Percentiles rank a stretch among this genome's conserved stretches.
These are phyloP conservation scores for Bombus confusus DNA, from an alignment of 1,140 invertebrate species.

Conservation along the genomic window DNA sequence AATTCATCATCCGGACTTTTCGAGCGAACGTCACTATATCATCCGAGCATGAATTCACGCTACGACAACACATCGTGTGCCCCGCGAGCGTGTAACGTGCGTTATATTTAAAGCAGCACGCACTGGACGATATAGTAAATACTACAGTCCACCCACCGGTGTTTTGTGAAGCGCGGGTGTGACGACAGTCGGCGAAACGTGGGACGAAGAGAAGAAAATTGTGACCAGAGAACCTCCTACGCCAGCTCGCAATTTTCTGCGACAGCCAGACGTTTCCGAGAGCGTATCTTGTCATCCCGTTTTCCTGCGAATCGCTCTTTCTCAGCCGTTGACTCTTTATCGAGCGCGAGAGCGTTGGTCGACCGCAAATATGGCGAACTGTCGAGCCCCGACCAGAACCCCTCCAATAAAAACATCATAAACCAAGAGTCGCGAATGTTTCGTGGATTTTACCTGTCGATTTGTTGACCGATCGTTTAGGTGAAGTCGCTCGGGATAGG, in stretches of 20 bases:
- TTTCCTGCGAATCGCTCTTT: background rate
- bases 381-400: background rate
- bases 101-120: constrained; percentile 20
- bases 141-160: constrained; percentile 24
- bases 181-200: constrained; percentile 58
- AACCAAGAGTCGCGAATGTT: background rate
- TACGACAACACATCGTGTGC: background rate
- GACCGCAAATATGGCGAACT: constrained; percentile 22
- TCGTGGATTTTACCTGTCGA: too few relatives aligned
- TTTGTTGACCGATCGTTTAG: too few relatives aligned
- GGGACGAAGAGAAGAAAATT: constrained; percentile 59
- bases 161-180: constrained; percentile 36
- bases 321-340: background rate
- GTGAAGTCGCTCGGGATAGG: too few relatives aligned
- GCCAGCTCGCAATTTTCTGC: constrained; percentile 36
- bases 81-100: background rate
- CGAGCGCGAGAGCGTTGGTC: background rate
- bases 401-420: background rate
- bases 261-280: constrained; percentile 16
- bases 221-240: constrained; percentile 38
- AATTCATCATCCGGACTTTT: constrained; percentile 27
- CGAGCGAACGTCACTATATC: constrained; percentile 15
- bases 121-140: constrained; percentile 17
- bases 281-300: constrained; percentile 19
- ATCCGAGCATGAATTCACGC: background rate